phyloP scores from a whole-genome alignment of 2,888 invertebrate species.

The Diaperis boleti region DNA sequence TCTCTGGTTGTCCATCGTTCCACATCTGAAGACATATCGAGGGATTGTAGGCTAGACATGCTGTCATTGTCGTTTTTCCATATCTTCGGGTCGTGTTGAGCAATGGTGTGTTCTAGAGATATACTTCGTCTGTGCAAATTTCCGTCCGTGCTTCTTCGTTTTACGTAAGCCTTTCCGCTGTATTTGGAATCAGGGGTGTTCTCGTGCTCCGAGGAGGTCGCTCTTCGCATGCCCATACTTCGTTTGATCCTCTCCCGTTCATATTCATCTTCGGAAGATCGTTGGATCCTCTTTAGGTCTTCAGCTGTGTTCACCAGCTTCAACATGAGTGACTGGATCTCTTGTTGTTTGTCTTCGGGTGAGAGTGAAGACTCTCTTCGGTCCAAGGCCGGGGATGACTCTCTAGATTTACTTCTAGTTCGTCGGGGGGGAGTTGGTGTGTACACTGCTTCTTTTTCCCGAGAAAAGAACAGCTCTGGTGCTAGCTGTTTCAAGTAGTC shows the following conservation, averaged over 20 bases:
- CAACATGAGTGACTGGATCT: constrained; percentile 68
- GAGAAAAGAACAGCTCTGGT: constrained; percentile 74
- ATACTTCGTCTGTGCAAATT: constrained; percentile 78
- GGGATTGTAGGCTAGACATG: constrained; percentile 84
- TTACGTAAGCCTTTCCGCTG: constrained; percentile 43
- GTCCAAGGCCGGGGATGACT: constrained; percentile 74
- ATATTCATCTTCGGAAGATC: constrained; percentile 68
- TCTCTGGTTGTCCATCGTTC: constrained; percentile 76
- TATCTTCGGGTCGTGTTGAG: constrained; percentile 73
- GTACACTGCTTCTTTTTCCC: constrained; percentile 67
- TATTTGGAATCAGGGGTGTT: constrained; percentile 60
- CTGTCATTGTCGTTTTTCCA: constrained; percentile 87
- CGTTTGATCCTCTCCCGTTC: constrained; percentile 67
- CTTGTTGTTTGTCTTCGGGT: constrained; percentile 61
- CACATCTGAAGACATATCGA: constrained; percentile 65
- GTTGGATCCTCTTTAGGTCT: constrained; percentile 70
- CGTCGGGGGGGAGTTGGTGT: constrained; percentile 80
- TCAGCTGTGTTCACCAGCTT: constrained; percentile 79
- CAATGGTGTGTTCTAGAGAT: constrained; percentile 77
- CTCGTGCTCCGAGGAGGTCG: constrained; percentile 77
- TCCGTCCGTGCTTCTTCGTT: constrained; percentile 56
- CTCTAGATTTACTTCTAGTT: constrained; percentile 76
- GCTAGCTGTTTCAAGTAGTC: constrained; percentile 80
- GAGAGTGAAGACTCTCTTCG: constrained; percentile 68
- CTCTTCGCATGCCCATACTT: constrained; percentile 63